Evolutionary conservation across 2,888 invertebrate genomes (phyloP), one percentile per base, ranked within the genome.

Genomic region (Euzetes globulus): DNA sequence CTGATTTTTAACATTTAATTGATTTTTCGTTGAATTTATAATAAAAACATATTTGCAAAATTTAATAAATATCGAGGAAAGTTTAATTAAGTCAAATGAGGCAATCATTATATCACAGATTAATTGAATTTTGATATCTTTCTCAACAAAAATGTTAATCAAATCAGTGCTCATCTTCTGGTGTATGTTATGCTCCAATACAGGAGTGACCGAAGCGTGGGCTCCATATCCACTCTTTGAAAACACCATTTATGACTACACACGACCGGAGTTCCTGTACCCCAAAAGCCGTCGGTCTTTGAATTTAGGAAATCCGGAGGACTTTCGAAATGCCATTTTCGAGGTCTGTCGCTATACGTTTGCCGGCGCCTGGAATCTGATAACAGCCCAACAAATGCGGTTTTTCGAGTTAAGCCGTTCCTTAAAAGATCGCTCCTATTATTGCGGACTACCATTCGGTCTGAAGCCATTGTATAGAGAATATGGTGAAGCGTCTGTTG

Each of bases 271-370:
- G 13, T 17, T 63, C 9, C 33, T 27, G 22, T 22, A 22, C 27
- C 58, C 22, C 5, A 63, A 63, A 9, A 63, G 33, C 4, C n/a
- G 3, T 7, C 55, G 6, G 1, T 63, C 63, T 6, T 6, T n/a
- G 6, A 63, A 63, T 63, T 63, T 63, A n/a, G 63, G 63, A 33
- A 19, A 63, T 33, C 63, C 25, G n/a, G 63, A 63, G 17, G 63
- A 63, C 4, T 63, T 63, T 63, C 29, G 63, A 1, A 33, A 17
- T 33, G 9, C 25, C 9, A 33, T 63, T 15, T 63, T 63, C 19
- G 63, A 63, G 11, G 27, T 63, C 25, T 63, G 63, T 63, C 63
- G 63, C n/a, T 33, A 63, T 33, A 63, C 63, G 1, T 63, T 63
- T 22, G 15, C 63, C 37, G 63, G 63, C 33, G 63, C 63, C 63